Conservation (phyloP, 2,113 vertebrate species). For the Apteryx mantelli region DNA sequence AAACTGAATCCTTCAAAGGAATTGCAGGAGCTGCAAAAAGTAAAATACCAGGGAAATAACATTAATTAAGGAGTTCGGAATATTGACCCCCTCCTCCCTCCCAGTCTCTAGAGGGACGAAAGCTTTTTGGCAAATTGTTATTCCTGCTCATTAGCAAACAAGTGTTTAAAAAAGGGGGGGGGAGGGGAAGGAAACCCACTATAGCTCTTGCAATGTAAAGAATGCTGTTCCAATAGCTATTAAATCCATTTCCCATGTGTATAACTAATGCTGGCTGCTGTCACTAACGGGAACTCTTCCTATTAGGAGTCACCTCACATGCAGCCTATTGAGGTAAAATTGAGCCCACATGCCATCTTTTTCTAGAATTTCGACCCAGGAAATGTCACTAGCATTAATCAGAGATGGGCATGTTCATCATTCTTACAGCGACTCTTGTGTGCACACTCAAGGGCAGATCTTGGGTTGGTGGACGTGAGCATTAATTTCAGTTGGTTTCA, state of each 20-base stretch:
- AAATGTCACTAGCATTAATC: not conserved
- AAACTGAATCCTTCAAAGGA: conserved; percentile 63
- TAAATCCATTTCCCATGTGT: not conserved
- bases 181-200: not conserved
- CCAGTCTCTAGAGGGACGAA: not conserved
- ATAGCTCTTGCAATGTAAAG: not conserved
- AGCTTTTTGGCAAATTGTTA: not conserved
- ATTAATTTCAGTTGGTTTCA: not conserved
- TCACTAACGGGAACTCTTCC: not conserved
- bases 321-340: not conserved
- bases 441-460: conserved; percentile 8
- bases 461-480: not conserved
- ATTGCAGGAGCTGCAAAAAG: conserved; percentile 66
- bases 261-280: not conserved
- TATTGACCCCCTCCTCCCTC: not conserved
- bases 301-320: not conserved
- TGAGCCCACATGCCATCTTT: not conserved
- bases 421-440: not conserved
- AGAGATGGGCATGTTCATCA: not conserved
- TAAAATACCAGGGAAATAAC: conserved; percentile 35
- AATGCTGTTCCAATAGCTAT: not conserved
- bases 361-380: not conserved
- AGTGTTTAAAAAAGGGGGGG: not conserved
- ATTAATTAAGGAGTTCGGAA: conserved; percentile 62
- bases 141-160: not conserved